Percentiles rank a stretch among this genome's conserved stretches.
Evolutionary conservation across 1,140 invertebrate species (phyloP).

Genomic region (Leptopilina boulardi): DNA sequence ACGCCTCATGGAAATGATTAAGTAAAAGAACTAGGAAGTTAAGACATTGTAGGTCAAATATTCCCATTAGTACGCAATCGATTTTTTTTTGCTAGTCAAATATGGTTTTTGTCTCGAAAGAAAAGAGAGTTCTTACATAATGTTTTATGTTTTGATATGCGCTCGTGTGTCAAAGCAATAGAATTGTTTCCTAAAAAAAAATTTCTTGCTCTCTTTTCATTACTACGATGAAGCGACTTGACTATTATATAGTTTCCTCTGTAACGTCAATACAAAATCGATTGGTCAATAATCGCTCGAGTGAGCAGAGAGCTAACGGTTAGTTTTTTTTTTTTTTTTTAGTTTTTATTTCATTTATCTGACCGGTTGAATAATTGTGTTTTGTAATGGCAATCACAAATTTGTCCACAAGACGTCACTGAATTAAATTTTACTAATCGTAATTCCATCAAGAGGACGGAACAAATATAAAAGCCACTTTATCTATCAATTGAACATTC

Average conservation of each 20-base stretch:
- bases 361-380: conserved; percentile 58
- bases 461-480: conserved; percentile 54
- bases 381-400: conserved; percentile 53
- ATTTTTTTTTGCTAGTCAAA: neutral
- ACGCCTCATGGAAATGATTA: neutral
- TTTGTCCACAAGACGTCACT: neutral
- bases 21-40: neutral
- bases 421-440: neutral
- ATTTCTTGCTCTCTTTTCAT: conserved; percentile 52
- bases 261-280: conserved; percentile 43
- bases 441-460: conserved; percentile 34
- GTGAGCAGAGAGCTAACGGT: neutral
- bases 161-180: conserved; percentile 7
- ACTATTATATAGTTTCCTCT: conserved; percentile 48
- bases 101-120: neutral
- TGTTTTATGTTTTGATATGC: neutral
- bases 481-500: conserved; percentile 44
- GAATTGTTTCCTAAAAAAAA: conserved; percentile 45
- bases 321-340: conserved; percentile 42
- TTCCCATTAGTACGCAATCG: neutral
- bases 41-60: neutral
- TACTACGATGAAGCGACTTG: conserved; percentile 10
- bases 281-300: conserved; percentile 55
- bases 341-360: neutral
- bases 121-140: conserved; percentile 21